Conservation (phyloP, 1,140 invertebrate species). For the Hypothenemus hampei region DNA sequence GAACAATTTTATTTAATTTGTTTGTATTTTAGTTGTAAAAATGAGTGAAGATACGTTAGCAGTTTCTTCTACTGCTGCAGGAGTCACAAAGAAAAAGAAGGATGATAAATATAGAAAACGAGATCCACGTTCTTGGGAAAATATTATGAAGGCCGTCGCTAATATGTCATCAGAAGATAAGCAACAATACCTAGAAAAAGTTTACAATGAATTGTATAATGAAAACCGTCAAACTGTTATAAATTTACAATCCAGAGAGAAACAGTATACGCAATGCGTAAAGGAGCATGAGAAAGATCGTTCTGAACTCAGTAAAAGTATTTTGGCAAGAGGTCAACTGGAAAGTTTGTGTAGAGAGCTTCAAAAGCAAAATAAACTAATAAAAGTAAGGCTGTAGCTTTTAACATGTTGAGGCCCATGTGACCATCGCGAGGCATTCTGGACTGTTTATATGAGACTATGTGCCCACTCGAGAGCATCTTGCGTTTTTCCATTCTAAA, state of each 20-base stretch:
- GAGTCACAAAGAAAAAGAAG: conserved; percentile 29
- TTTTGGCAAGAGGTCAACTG: conserved; percentile 73
- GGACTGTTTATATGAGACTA: too few species aligned
- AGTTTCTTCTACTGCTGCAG: neutral
- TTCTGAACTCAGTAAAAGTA: conserved; percentile 74
- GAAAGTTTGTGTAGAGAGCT: conserved; percentile 85
- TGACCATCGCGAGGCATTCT: too few species aligned
- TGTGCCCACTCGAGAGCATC: too few species aligned
- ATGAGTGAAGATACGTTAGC: conserved; percentile 11
- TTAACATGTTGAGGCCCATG: too few species aligned
- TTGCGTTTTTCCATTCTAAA: too few species aligned
- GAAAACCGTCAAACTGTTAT: conserved; percentile 52
- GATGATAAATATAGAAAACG: conserved; percentile 33
- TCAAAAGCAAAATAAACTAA: conserved; percentile 84
- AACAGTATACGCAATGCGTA: conserved; percentile 55
- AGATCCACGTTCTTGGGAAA: conserved; percentile 34
- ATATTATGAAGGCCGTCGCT: conserved; percentile 27
- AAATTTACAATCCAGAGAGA: conserved; percentile 63
- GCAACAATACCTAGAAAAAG: conserved; percentile 27
- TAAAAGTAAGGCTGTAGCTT: conserved; percentile 58
- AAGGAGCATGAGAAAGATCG: conserved; percentile 81
- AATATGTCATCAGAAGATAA: conserved; percentile 27
- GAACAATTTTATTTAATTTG: neutral
- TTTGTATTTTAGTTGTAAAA: neutral
- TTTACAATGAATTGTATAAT: conserved; percentile 71